A percentile compares a stretch with the other conserved stretches of the same genome.
Conservation (phyloP, 2,888 invertebrate genomes). For the Vesta saturnalis region DNA sequence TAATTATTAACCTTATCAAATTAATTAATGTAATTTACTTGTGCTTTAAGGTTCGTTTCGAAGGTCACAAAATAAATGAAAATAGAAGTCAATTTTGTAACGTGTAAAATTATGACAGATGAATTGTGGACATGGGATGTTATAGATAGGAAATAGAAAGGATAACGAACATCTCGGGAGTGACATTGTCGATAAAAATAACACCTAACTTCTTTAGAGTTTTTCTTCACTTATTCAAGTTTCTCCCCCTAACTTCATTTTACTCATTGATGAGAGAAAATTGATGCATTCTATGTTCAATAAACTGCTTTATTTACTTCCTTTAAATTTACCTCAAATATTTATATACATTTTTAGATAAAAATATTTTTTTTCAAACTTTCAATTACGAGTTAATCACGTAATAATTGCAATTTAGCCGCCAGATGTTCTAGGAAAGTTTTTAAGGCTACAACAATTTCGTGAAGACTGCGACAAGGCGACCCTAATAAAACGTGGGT, state of each 20-base stretch:
- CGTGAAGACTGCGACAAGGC: neutral
- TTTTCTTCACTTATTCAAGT: constrained; percentile 21
- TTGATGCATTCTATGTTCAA: constrained; percentile 18
- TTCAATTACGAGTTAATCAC: neutral
- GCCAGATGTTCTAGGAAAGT: neutral
- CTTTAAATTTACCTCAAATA: neutral
- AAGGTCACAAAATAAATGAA: neutral
- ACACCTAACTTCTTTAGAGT: constrained; percentile 34
- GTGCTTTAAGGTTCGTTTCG: constrained; percentile 16
- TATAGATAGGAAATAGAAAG: constrained; percentile 20
- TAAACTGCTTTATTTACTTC: neutral
- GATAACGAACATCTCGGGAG: constrained; percentile 28
- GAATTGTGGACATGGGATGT: constrained; percentile 22
- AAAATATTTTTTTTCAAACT: neutral
- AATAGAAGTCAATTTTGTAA: no score
- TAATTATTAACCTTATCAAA: constrained; percentile 7
- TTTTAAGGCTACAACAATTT: neutral
- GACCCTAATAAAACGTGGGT: neutral
- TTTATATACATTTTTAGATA: neutral
- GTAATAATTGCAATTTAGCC: neutral
- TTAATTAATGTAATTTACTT: constrained; percentile 5
- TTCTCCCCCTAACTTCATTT: constrained; percentile 29
- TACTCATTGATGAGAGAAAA: constrained; percentile 29
- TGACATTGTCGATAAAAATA: constrained; percentile 35
- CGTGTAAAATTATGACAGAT: constrained; percentile 26